These are phyloP conservation scores for Zele albiditarsus DNA, from an alignment of 2,888 invertebrate genomes.

Conservation along the genomic window DNA sequence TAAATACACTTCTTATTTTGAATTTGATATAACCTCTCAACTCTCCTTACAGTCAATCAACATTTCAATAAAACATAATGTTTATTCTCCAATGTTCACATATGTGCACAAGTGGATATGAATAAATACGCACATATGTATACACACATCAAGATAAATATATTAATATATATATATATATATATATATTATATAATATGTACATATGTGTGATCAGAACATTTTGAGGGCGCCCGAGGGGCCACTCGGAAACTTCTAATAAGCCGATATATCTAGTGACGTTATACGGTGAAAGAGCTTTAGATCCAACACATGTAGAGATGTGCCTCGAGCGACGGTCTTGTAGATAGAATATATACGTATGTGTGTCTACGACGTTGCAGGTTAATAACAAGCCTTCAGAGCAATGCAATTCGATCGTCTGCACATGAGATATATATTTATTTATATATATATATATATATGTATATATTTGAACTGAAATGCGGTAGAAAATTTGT, in stretches of 20 bases:
- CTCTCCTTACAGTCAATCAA: too few species aligned
- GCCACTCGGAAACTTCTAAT: constrained; percentile 33
- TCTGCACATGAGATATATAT: neutral
- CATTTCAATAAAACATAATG: too few species aligned
- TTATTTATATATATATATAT: neutral
- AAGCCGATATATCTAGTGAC: constrained; percentile 28
- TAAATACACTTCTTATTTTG: too few species aligned
- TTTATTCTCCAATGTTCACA: too few species aligned
- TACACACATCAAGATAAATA: too few species aligned
- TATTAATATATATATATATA: neutral
- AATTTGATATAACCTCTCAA: too few species aligned
- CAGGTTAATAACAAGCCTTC: constrained; percentile 28
- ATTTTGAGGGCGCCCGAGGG: constrained; percentile 26
- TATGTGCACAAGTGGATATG: too few species aligned
- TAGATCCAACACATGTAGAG: constrained; percentile 10
- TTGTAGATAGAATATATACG: neutral
- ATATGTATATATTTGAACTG: neutral
- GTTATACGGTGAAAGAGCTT: constrained; percentile 21
- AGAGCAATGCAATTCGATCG: constrained; percentile 24
- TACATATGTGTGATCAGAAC: constrained; percentile 11
- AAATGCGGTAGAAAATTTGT: constrained; percentile 23
- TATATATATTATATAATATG: neutral
- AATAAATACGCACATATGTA: neutral
- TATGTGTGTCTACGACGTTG: constrained; percentile 4
- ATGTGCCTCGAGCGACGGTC: constrained; percentile 19